Conservation (phyloP, 2,797 vertebrate species). For the Melopsittacus undulatus region DNA sequence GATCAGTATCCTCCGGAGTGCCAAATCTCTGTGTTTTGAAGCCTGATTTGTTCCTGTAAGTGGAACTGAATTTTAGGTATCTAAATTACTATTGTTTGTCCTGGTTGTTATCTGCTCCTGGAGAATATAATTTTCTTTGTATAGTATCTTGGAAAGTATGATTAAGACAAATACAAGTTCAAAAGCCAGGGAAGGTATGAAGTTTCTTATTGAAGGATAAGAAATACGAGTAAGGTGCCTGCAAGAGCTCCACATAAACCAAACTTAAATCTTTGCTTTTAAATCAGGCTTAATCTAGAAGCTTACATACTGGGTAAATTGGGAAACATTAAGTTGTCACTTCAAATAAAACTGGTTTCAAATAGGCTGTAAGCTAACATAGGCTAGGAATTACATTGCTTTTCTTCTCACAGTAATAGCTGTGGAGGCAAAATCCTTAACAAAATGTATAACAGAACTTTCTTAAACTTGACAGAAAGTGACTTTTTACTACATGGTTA, state of each 20-base stretch:
- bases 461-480: not conserved
- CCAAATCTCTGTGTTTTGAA: not conserved
- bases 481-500: not conserved
- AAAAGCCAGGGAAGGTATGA: not conserved
- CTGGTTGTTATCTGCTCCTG: not conserved
- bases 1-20: not conserved
- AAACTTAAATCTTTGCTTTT: accelerated
- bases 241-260: accelerated
- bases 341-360: not conserved
- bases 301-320: not conserved
- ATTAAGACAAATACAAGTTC: not conserved
- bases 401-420: not conserved
- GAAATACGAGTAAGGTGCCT: not conserved
- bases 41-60: not conserved
- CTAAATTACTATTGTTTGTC: not conserved
- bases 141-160: not conserved
- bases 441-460: not conserved
- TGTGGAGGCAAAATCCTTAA: not conserved
- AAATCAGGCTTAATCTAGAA: not conserved
- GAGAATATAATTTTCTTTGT: not conserved
- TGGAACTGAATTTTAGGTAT: not conserved
- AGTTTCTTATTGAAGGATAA: not conserved
- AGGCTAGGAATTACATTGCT: not conserved
- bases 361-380: not conserved
- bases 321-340: not conserved